A percentile compares a stretch with the other conserved stretches of the same genome.
These are phyloP conservation scores for Echiichthys vipera DNA, from an alignment of 2,797 vertebrate genomes.

Conservation along the genomic window DNA sequence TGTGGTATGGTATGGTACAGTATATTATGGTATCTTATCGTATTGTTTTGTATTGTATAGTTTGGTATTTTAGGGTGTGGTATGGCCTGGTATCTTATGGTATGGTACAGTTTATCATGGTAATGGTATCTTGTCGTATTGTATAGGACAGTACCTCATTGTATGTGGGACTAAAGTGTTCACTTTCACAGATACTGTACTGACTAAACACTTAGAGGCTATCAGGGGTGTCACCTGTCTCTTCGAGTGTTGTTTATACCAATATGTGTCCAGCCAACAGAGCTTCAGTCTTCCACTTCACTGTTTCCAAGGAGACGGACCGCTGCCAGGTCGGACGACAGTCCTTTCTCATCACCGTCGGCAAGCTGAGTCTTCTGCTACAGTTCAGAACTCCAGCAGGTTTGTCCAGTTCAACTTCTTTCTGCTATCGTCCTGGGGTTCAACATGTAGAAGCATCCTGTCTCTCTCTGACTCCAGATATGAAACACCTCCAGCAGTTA, in stretches of 20 bases:
- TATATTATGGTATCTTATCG: too few species aligned
- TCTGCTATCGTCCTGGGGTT: background rate
- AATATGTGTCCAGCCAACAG: slow-evolving; percentile 77
- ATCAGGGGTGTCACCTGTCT: too few species aligned
- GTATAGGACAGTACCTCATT: too few species aligned
- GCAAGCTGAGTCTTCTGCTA: slow-evolving; percentile 80
- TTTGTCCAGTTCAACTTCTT: slow-evolving; percentile 62
- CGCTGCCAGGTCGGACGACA: slow-evolving; percentile 84
- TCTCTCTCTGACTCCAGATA: slow-evolving; percentile 44
- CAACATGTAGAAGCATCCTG: background rate
- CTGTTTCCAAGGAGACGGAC: slow-evolving; percentile 81
- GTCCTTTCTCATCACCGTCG: slow-evolving; percentile 83
- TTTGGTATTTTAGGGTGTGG: too few species aligned
- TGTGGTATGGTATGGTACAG: too few species aligned
- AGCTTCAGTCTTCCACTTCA: slow-evolving; percentile 80
- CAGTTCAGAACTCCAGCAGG: slow-evolving; percentile 81
- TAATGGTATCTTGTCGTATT: too few species aligned
- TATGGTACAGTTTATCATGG: too few species aligned
- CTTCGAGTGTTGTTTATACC: background rate
- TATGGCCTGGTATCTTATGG: too few species aligned
- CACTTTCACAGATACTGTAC: too few species aligned
- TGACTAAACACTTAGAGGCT: too few species aligned
- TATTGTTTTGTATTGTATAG: too few species aligned
- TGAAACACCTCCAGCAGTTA: slow-evolving; percentile 49
- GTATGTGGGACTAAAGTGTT: too few species aligned